Evolutionary conservation across 1,140 invertebrate species (phyloP), one percentile per base, ranked within the genome.

Genomic region (Philotrypesis tridentata): DNA sequence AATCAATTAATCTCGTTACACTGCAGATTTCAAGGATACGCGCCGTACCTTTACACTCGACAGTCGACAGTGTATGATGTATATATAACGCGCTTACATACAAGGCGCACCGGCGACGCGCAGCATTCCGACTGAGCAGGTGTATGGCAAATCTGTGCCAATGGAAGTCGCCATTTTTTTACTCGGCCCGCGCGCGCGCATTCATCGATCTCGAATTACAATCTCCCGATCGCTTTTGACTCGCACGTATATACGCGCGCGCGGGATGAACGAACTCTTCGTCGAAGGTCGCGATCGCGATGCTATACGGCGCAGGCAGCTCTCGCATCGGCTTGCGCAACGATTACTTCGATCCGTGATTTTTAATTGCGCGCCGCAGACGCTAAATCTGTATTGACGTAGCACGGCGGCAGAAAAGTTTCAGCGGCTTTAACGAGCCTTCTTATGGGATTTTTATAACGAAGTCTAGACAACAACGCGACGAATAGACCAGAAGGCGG

Each of bases 191-290:
- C n/a, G 7, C 21, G 4, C 67, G 7, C 40, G 72, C 72, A 61
- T 77, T 29, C 43, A 77, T 82, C 63, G 80, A 82, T 82, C 73
- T 82, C 70, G 65, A 82, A 76, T 76, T 82, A 70, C 73, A 76
- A 82, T 82, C 80, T 76, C 29, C 67, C 72, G 79, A 81, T 81
- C 79, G 43, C 33, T 37, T 37, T 37, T 9, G 33, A 25, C 21
- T 21, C 21, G n/a, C n/a, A n/a, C n/a, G n/a, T n/a, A n/a, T n/a
- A n/a, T n/a, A n/a, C n/a, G n/a, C n/a, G n/a, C n/a, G n/a, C 4
- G 37, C 31, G 79, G 70, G 79, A 80, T 73, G 79, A 80, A 80
- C 79, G 79, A 80, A 80, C 79, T 73, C 29, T 27, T 17, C 33
- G 77, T 43, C 70, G 23, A n/a, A 17, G 17, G 17, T 61, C 60